A percentile compares a stretch with the other conserved stretches of the same genome.
phyloP scores from a whole-genome alignment of 2,797 vertebrate species.

The Acanthurus leucopareius region DNA sequence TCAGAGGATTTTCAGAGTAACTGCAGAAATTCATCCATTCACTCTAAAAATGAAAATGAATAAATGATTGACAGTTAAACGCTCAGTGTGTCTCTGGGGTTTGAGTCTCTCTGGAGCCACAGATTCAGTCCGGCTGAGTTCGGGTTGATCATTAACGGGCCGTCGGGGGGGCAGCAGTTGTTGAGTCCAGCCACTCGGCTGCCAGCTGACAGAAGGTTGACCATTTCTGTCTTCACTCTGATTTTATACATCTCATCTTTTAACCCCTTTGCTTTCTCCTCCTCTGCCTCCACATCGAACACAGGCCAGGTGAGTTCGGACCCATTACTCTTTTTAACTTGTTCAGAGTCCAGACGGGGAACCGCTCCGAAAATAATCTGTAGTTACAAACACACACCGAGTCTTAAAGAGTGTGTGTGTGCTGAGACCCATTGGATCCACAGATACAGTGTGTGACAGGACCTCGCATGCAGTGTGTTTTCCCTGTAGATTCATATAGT shows the following conservation, averaged over 20 bases:
- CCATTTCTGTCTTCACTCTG: slow-evolving; percentile 58
- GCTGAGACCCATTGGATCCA: too few relatives aligned
- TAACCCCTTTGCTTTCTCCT: slow-evolving; percentile 36
- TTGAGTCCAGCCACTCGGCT: slow-evolving; percentile 57
- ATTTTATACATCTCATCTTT: slow-evolving; percentile 50
- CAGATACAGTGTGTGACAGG: background rate
- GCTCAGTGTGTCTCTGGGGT: slow-evolving; percentile 74
- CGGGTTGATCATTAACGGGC: slow-evolving; percentile 82
- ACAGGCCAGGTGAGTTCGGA: slow-evolving; percentile 77
- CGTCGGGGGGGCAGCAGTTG: slow-evolving; percentile 58
- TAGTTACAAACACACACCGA: background rate
- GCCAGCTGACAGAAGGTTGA: slow-evolving; percentile 58
- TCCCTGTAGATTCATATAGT: slow-evolving; percentile 13
- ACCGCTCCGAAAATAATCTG: background rate
- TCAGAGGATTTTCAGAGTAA: too few relatives aligned
- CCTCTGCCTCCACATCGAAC: slow-evolving; percentile 50
- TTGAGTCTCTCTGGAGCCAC: slow-evolving; percentile 80
- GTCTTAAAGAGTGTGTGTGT: background rate
- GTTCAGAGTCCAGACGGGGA: background rate
- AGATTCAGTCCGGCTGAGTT: slow-evolving; percentile 56
- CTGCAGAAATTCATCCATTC: too few relatives aligned
- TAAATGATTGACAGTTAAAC: too few relatives aligned
- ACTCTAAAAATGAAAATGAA: too few relatives aligned
- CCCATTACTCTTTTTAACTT: background rate
- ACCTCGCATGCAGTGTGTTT: background rate